Conservation (phyloP, 2,888 invertebrate species). For the Myopa tessellatipennis region DNA sequence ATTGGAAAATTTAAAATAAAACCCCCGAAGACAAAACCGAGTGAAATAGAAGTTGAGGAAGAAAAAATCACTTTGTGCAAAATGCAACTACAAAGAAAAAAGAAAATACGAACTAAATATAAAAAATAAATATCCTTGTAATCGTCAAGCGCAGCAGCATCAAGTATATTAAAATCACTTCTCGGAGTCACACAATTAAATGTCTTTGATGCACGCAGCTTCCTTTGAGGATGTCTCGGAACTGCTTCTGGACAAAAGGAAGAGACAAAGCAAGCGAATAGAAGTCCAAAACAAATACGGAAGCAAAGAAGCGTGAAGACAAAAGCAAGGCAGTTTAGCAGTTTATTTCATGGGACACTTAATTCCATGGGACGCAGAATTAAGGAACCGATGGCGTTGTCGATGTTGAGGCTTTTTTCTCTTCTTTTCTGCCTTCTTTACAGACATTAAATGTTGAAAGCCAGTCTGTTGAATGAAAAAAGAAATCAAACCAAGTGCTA, state of each 20-base stretch:
- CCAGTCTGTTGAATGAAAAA: neutral
- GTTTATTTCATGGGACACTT: neutral
- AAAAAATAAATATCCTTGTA: neutral
- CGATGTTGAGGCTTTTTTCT: no score
- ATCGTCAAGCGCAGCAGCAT: neutral
- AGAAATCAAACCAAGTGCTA: neutral
- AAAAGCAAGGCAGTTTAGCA: neutral
- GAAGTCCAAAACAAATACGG: conserved; percentile 29
- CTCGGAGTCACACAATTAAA: conserved; percentile 8
- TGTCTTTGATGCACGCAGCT: conserved; percentile 24
- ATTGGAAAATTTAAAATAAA: no score
- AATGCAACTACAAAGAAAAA: neutral
- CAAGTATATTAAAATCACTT: conserved; percentile 16
- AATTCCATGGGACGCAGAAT: neutral
- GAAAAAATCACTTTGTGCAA: neutral
- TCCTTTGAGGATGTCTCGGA: conserved; percentile 29
- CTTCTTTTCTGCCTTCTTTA: no score
- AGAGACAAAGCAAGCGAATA: no score
- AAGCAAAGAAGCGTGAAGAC: conserved; percentile 13
- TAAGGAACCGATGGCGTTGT: neutral
- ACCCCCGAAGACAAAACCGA: neutral
- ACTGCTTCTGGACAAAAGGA: conserved; percentile 39
- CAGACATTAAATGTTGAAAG: no score
- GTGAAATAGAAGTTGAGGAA: neutral
- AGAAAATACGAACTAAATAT: neutral